Conservation (phyloP, 1,140 invertebrate species). For the Eurosta solidaginis region DNA sequence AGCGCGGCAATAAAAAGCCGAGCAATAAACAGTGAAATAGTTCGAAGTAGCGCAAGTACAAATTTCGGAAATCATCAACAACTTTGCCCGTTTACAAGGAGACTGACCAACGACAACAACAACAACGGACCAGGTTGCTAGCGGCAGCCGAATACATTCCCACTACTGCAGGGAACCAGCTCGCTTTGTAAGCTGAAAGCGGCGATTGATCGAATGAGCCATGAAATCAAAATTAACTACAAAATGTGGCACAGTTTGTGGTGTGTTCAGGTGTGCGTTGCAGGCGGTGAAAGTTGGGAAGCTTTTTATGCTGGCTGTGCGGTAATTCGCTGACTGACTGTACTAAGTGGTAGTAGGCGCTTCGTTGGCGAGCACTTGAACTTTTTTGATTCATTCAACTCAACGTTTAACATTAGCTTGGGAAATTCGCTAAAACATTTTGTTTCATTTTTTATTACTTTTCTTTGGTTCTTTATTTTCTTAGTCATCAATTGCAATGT, state of each 20-base stretch:
- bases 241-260: background rate
- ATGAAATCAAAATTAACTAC: slow-evolving; percentile 28
- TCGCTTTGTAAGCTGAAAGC: background rate
- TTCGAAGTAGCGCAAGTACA: slow-evolving; percentile 3
- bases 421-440: background rate
- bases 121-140: background rate
- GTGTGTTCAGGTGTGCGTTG: background rate
- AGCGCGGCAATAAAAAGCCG: slow-evolving; percentile 17
- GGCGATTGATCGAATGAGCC: background rate
- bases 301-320: background rate
- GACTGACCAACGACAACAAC: background rate
- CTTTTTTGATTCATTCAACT: background rate
- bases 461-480: background rate
- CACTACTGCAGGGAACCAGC: background rate
- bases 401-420: background rate
- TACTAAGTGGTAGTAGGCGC: background rate
- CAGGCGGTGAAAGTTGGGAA: background rate
- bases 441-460: background rate
- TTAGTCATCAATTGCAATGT: background rate
- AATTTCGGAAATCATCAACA: slow-evolving; percentile 24
- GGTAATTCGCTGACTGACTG: background rate
- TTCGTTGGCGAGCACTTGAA: background rate
- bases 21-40: slow-evolving; percentile 24
- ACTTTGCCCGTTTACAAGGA: background rate
- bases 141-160: background rate